phyloP scores from a whole-genome alignment of 2,888 invertebrate species.

The Timandra comae region DNA sequence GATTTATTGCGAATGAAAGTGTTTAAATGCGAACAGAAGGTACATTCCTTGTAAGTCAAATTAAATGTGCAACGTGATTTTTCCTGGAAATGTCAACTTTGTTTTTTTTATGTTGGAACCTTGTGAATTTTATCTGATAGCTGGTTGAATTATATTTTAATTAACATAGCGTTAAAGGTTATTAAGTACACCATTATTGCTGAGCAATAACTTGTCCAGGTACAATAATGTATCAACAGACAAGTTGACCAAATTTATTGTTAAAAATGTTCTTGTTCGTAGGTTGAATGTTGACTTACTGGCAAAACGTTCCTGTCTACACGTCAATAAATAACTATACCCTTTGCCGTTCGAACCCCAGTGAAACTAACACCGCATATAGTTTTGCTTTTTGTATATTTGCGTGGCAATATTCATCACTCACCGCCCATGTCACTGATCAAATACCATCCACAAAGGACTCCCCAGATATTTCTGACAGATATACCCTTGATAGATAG shows the following conservation, averaged over 20 bases:
- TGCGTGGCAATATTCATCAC: slow-evolving; percentile 76
- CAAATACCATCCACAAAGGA: slow-evolving; percentile 72
- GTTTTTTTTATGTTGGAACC: slow-evolving; percentile 3
- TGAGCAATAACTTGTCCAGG: no score
- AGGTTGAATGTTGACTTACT: no score
- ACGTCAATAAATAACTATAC: slow-evolving; percentile 20
- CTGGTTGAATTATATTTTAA: no score
- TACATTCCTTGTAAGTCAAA: slow-evolving; percentile 10
- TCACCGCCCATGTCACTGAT: slow-evolving; percentile 72
- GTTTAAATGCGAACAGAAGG: slow-evolving; percentile 20
- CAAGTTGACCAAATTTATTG: no score
- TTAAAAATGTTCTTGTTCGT: no score
- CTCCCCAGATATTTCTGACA: slow-evolving; percentile 69
- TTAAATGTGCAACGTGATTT: no score
- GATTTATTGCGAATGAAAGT: slow-evolving; percentile 44
- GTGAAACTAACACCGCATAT: slow-evolving; percentile 70
- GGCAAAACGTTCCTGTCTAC: slow-evolving; percentile 28
- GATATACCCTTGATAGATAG: slow-evolving; percentile 68
- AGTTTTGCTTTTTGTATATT: slow-evolving; percentile 77
- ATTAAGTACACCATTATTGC: no score
- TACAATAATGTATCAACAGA: no score
- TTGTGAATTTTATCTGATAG: not conserved
- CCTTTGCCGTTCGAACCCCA: slow-evolving; percentile 46
- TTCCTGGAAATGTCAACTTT: slow-evolving; percentile 6
- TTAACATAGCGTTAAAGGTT: no score